These are phyloP conservation scores for Rhinatrema bivittatum DNA, from an alignment of 2,797 vertebrate species.

Conservation along the genomic window DNA sequence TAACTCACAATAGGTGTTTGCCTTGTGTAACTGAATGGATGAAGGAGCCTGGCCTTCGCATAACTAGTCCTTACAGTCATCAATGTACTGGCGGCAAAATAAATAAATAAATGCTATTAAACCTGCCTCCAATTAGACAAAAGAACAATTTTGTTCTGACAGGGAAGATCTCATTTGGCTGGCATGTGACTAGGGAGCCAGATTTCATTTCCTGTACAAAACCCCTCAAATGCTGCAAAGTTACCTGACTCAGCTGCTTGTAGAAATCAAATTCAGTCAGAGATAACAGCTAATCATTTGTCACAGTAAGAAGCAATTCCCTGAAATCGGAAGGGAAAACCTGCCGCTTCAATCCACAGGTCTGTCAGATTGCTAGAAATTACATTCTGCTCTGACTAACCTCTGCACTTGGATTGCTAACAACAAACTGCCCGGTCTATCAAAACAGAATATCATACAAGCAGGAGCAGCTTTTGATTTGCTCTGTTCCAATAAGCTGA, in stretches of 20 bases:
- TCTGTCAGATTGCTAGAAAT: constrained; percentile 91
- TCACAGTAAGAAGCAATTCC: constrained; percentile 95
- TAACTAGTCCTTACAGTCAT: not conserved
- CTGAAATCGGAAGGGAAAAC: constrained; percentile 86
- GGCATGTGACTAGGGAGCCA: constrained; percentile 61
- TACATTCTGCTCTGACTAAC: constrained; percentile 78
- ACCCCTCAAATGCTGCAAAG: constrained; percentile 62
- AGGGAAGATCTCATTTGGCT: constrained; percentile 71
- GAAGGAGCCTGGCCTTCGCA: too few relatives aligned
- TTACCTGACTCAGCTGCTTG: constrained; percentile 93
- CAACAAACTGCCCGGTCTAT: constrained; percentile 80
- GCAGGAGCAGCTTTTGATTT: constrained; percentile 68
- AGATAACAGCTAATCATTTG: constrained; percentile 98
- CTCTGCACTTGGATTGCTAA: constrained; percentile 73
- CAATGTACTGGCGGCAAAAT: not conserved
- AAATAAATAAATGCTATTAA: constrained; percentile 38
- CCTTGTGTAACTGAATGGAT: too few relatives aligned
- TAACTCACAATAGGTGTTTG: too few relatives aligned
- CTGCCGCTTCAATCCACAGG: constrained; percentile 79
- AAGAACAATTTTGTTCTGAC: constrained; percentile 67
- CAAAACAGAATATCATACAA: constrained; percentile 75
- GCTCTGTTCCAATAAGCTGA: constrained; percentile 70
- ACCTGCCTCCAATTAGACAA: constrained; percentile 66
- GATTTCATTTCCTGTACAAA: constrained; percentile 79
- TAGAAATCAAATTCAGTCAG: constrained; percentile 85